Evolutionary conservation across 2,888 invertebrate genomes (phyloP).

Genomic region (Caradrina kadenii): DNA sequence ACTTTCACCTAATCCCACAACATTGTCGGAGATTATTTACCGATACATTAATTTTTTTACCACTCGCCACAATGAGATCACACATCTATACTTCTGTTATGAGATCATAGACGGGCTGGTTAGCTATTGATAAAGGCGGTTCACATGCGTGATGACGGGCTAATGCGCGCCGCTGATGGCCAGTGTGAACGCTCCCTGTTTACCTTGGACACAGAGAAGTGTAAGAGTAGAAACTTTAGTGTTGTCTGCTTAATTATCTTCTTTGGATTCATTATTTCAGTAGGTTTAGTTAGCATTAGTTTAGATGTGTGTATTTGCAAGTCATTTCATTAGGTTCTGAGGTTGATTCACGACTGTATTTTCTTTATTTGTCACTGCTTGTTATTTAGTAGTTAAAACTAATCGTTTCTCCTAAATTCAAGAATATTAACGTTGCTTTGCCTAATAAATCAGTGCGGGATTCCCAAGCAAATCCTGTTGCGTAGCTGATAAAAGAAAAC

Average conservation of each 20-base stretch:
- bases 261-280: neutral
- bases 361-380: neutral
- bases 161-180: slow-evolving; percentile 75
- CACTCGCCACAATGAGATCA: slow-evolving; percentile 61
- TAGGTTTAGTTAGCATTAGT: too few relatives aligned
- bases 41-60: slow-evolving; percentile 47
- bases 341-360: neutral
- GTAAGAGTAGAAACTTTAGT: slow-evolving; percentile 8
- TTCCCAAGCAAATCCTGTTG: slow-evolving; percentile 7
- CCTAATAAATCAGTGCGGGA: slow-evolving; percentile 6
- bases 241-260: neutral
- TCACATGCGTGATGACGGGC: slow-evolving; percentile 69
- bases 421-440: slow-evolving; percentile 8
- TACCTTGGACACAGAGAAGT: slow-evolving; percentile 66
- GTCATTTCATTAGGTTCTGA: neutral
- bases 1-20: slow-evolving; percentile 4
- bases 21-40: slow-evolving; percentile 32
- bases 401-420: neutral
- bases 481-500: slow-evolving; percentile 7
- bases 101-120: slow-evolving; percentile 57
- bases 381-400: neutral
- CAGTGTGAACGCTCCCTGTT: slow-evolving; percentile 70
- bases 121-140: slow-evolving; percentile 56
- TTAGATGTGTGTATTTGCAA: too few relatives aligned
- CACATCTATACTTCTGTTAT: slow-evolving; percentile 47